phyloP scores from a whole-genome alignment of 2,113 vertebrate species.

The Crocuta crocuta region DNA sequence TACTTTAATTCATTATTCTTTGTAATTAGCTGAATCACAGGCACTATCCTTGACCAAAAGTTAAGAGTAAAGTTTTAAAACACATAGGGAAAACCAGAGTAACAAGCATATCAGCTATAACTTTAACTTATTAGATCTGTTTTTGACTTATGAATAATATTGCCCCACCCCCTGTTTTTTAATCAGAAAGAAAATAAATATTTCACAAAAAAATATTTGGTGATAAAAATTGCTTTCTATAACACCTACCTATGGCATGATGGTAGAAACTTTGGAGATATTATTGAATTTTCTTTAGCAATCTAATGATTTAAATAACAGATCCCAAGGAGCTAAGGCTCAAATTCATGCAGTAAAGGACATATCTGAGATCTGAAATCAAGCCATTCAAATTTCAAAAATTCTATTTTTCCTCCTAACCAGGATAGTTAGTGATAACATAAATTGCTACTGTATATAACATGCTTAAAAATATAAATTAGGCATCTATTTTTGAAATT shows the following conservation, averaged over 20 bases:
- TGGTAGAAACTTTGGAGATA: neutral
- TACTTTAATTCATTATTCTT: neutral
- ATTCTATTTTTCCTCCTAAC: neutral
- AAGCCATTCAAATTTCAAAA: neutral
- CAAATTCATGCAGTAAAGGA: neutral
- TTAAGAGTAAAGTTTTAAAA: neutral
- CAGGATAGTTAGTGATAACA: neutral
- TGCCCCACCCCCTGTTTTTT: neutral
- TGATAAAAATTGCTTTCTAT: neutral
- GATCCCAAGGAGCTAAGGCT: neutral
- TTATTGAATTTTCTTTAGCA: neutral
- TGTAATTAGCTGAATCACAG: neutral
- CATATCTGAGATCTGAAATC: neutral
- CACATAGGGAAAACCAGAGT: neutral
- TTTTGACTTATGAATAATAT: neutral
- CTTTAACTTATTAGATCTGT: neutral
- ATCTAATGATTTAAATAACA: neutral
- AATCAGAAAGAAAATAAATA: constrained; percentile 6
- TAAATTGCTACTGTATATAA: neutral
- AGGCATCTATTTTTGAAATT: neutral
- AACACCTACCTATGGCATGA: neutral
- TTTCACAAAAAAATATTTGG: neutral
- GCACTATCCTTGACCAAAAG: neutral
- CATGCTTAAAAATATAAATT: neutral
- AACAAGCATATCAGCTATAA: neutral